Conservation (phyloP, 2,888 invertebrate genomes). For the Lasius fuliginosus region DNA sequence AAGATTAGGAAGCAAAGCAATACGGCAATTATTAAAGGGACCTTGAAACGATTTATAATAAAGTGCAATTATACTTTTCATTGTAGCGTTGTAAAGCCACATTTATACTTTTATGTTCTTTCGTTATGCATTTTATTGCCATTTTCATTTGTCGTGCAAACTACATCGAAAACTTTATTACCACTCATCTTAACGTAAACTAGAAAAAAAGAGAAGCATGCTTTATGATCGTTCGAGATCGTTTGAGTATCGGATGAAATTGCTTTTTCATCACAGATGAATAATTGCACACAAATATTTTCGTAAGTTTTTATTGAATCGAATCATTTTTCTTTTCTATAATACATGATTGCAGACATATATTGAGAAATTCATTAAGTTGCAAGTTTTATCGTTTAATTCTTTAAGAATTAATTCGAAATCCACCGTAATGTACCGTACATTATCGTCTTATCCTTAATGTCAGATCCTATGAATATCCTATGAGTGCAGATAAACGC, state of each 20-base stretch:
- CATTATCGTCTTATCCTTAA: slow-evolving; percentile 79
- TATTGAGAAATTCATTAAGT: slow-evolving; percentile 83
- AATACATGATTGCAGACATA: slow-evolving; percentile 85
- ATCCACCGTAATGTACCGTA: slow-evolving; percentile 80
- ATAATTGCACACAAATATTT: slow-evolving; percentile 62
- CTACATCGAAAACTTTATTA: background rate
- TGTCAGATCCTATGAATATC: slow-evolving; percentile 80
- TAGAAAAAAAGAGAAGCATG: background rate
- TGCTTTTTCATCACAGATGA: background rate
- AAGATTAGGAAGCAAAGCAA: slow-evolving; percentile 61
- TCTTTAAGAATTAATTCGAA: slow-evolving; percentile 82
- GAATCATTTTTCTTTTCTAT: slow-evolving; percentile 82
- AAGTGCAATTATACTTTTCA: slow-evolving; percentile 62
- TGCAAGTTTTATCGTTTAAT: slow-evolving; percentile 81
- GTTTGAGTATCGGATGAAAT: background rate
- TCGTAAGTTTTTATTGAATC: slow-evolving; percentile 83
- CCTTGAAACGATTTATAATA: slow-evolving; percentile 63
- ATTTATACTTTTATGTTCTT: slow-evolving; percentile 1
- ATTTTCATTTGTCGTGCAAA: slow-evolving; percentile 11
- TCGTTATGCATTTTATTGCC: background rate
- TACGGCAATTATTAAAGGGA: slow-evolving; percentile 62
- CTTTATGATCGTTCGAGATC: background rate
- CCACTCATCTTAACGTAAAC: too few relatives aligned
- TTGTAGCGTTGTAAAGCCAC: slow-evolving; percentile 27
- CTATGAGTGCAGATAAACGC: slow-evolving; percentile 74